Evolutionary conservation across 2,797 vertebrate species (phyloP).

Genomic region (Syngnathus acus): DNA sequence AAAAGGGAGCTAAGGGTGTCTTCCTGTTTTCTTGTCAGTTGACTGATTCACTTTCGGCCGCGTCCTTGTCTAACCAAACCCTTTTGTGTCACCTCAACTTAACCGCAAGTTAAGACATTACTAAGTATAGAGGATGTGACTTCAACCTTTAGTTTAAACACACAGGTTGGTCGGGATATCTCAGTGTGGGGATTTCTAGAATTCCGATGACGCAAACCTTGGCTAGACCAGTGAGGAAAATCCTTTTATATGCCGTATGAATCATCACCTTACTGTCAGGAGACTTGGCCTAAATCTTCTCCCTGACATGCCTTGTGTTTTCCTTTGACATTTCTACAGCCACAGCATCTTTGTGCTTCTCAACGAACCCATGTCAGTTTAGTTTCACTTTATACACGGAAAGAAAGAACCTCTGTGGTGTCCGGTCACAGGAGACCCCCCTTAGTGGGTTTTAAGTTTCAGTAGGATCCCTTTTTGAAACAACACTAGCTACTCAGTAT

Average conservation of each 20-base stretch:
- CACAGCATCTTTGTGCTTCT: not conserved
- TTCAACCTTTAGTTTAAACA: not conserved
- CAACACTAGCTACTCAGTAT: not conserved
- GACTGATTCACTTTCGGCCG: not conserved
- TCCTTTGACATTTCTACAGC: not conserved
- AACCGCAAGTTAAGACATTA: not conserved
- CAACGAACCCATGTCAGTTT: not conserved
- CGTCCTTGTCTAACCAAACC: not conserved
- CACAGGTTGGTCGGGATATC: not conserved
- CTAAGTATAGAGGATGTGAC: not conserved
- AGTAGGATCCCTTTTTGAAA: not conserved
- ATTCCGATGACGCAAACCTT: not conserved
- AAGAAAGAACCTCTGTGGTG: not conserved
- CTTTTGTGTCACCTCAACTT: not conserved
- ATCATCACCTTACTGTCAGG: constrained; percentile 1
- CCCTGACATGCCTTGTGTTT: not conserved
- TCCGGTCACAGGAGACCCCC: not conserved
- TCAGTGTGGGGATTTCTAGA: not conserved
- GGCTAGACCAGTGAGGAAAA: not conserved
- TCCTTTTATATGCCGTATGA: not conserved
- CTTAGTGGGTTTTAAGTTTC: not conserved
- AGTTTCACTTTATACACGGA: not conserved
- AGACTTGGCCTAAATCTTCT: not conserved
- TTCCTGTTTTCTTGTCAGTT: not conserved
- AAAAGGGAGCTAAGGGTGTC: not conserved